Conservation (phyloP, 2,888 invertebrate species). For the Stegophylla sp. region DNA sequence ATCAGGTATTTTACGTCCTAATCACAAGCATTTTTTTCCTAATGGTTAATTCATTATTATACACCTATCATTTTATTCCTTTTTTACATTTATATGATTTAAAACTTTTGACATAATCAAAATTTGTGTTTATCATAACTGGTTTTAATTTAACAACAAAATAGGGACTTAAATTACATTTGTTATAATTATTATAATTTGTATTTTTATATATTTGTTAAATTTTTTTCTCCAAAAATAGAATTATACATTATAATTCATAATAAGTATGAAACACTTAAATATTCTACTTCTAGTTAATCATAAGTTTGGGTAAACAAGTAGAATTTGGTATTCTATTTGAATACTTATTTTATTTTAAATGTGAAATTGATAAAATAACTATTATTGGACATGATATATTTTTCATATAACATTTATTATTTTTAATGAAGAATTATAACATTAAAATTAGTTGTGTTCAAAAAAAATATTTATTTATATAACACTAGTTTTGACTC, state of each 20-base stretch:
- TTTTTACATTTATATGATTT: neutral
- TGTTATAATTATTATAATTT: neutral
- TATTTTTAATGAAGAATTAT: too few species aligned
- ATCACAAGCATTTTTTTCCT: slow-evolving; percentile 42
- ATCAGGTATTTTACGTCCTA: slow-evolving; percentile 57
- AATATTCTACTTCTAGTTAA: neutral
- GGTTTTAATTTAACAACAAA: slow-evolving; percentile 8
- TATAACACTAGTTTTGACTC: too few species aligned
- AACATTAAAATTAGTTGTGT: too few species aligned
- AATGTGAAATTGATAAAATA: neutral
- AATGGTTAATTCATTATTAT: slow-evolving; percentile 31
- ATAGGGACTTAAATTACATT: neutral
- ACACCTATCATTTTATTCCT: slow-evolving; percentile 12
- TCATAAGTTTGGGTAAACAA: neutral
- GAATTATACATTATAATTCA: too few species aligned
- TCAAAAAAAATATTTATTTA: too few species aligned
- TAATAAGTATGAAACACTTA: too few species aligned
- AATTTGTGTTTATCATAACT: neutral
- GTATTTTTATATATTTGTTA: neutral
- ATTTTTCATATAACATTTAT: too few species aligned
- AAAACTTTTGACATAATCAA: neutral
- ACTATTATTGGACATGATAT: too few species aligned
- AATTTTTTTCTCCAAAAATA: too few species aligned
- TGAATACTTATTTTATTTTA: neutral
- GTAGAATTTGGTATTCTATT: too few species aligned